Evolutionary conservation across 64 coral and sea anemone species (phyloP), one percentile per base, ranked within the genome.

Genomic region (Hydrozoanthus tunicans): DNA sequence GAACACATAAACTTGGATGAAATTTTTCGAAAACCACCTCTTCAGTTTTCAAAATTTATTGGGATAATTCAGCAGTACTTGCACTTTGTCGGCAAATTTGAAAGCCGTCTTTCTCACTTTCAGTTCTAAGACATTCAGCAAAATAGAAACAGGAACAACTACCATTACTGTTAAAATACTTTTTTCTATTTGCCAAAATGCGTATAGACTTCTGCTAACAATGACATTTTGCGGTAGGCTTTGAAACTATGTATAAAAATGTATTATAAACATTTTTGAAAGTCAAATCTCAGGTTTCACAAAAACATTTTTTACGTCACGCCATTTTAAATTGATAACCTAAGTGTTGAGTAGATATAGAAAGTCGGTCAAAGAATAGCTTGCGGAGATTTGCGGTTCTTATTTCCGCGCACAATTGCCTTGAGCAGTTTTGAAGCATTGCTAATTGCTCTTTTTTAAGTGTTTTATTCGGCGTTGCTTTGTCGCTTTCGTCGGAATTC

Each of bases 401-500:
- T 4, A 17, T 43, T 43, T 43, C 32, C 6, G 62, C 56, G 25
- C 53, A 60, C 9, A 57, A 80, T 24, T 24, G 78, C 78, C 78
- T 80, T 23, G 4, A 80, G 78, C 78, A 58, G 52, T 13, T 85
- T 56, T 70, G 53, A 67, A 53, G 53, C 64, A 68, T 5, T 26
- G 82, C 59, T 24, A 80, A 80, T 24, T 23, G 14, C 3, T 24
- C 11, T 32, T 12, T 81, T 81, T n/a, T 5, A 11, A 81, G 51
- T 11, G 26, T 7, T 61, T 23, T 64, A 53, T 64, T 81, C 79
- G 79, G 59, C 59, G 27, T 81, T 27, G 55, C 59, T 81, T 81
- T 64, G 79, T 81, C 59, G 14, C 25, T 63, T 81, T 81, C 79
- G 43, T 81, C 79, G 23, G 17, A 64, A 56, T 63, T 81, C 13